These are phyloP conservation scores for Remorina albescens DNA, from an alignment of 2,797 vertebrate genomes.

Conservation along the genomic window DNA sequence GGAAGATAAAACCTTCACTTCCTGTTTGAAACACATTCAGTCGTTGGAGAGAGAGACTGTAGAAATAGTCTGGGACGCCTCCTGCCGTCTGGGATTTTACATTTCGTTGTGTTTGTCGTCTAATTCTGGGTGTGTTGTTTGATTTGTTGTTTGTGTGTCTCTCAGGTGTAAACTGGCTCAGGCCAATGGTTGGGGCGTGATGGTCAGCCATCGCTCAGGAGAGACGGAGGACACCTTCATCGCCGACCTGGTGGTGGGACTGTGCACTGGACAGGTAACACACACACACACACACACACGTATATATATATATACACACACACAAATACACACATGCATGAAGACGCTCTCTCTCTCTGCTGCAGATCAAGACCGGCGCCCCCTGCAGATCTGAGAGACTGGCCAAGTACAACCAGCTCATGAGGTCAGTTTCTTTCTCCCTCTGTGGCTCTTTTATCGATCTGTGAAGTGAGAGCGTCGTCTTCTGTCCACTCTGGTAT, in stretches of 20 bases:
- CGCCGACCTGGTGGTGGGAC: constrained; percentile 95
- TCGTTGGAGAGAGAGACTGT: no score
- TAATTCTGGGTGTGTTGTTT: no score
- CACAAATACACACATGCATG: background rate
- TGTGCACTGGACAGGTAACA: constrained; percentile 98
- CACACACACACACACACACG: no score
- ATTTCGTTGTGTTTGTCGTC: no score
- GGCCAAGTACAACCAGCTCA: constrained; percentile 97
- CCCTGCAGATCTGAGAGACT: constrained; percentile 95
- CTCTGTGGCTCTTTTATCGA: no score
- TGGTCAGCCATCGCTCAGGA: constrained; percentile 96
- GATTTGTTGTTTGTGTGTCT: no score
- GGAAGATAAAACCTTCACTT: background rate
- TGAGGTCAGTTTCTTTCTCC: constrained; percentile 86
- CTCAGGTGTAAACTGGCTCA: constrained; percentile 93
- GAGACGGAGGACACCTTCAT: constrained; percentile 98
- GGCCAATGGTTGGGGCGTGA: constrained; percentile 96
- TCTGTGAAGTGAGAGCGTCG: no score
- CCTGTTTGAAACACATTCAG: no score
- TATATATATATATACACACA: no score
- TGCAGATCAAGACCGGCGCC: constrained; percentile 95
- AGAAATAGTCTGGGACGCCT: no score
- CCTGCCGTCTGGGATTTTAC: no score
- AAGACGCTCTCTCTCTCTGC: constrained; percentile 39
- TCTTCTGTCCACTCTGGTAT: no score